Evolutionary conservation across 2,888 invertebrate genomes (phyloP).

Genomic region (Tetragonula carbonaria): DNA sequence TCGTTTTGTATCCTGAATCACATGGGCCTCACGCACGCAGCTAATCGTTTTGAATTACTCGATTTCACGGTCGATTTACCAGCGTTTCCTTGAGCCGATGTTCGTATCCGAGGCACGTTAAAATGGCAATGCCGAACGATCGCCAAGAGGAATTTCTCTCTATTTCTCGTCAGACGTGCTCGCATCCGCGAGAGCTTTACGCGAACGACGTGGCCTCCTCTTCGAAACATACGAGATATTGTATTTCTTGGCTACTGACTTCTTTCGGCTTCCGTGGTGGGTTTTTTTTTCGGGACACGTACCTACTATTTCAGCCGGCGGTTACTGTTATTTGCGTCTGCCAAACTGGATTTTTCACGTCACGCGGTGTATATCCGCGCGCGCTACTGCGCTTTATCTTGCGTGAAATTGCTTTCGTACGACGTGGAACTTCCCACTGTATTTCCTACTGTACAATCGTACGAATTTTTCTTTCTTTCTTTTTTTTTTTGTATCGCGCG

Average conservation of each 20-base stretch:
- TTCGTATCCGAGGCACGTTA: slow-evolving; percentile 51
- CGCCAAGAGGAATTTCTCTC: slow-evolving; percentile 8
- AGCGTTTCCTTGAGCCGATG: slow-evolving; percentile 22
- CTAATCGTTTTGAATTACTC: slow-evolving; percentile 38
- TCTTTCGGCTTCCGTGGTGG: slow-evolving; percentile 20
- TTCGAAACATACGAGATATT: slow-evolving; percentile 4
- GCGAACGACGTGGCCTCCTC: slow-evolving; percentile 17
- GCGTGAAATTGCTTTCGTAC: not conserved
- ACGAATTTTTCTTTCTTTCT: not conserved
- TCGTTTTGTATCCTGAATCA: not conserved
- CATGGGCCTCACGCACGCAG: slow-evolving; percentile 7
- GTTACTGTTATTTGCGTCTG: slow-evolving; percentile 23
- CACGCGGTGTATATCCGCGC: not conserved
- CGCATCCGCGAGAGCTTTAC: slow-evolving; percentile 18
- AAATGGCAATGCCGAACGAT: slow-evolving; percentile 32
- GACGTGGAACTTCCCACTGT: not conserved
- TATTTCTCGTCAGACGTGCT: slow-evolving; percentile 28
- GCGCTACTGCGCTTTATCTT: not conserved
- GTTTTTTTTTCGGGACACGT: slow-evolving; percentile 27
- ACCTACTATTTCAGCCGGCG: slow-evolving; percentile 18
- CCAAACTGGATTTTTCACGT: slow-evolving; percentile 40
- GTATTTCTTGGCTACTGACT: slow-evolving; percentile 27
- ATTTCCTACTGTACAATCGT: not conserved
- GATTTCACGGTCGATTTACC: slow-evolving; percentile 46
- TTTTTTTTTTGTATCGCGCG: too few species aligned